Conservation (phyloP, 2,797 vertebrate genomes). For the Bradypodion pumilum region DNA sequence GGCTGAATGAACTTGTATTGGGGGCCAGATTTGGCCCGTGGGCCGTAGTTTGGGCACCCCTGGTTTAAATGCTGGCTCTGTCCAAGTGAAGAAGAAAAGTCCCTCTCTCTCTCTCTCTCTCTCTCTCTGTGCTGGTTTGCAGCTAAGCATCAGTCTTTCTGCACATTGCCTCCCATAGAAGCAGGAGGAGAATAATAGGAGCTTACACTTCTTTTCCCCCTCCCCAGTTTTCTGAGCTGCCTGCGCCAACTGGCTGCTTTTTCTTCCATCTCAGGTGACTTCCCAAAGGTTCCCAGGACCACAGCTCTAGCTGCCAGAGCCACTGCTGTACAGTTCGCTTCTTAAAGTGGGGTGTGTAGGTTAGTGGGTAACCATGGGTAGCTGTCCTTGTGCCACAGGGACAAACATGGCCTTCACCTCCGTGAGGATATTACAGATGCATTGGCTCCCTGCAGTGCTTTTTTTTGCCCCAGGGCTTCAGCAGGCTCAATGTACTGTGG, state of each 20-base stretch:
- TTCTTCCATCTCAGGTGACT: neutral
- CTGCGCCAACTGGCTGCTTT: neutral
- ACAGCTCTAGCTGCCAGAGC: neutral
- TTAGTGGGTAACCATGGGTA: neutral
- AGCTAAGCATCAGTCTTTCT: constrained; percentile 17
- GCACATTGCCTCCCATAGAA: constrained; percentile 13
- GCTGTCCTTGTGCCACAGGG: neutral
- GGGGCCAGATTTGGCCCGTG: no score
- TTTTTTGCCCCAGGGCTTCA: neutral
- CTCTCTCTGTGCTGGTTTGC: neutral
- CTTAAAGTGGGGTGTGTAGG: no score
- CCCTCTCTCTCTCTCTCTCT: no score
- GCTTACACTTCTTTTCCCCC: neutral
- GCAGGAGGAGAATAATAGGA: neutral
- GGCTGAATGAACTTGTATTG: no score
- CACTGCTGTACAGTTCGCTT: neutral
- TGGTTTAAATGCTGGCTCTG: neutral
- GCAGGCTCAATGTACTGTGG: neutral
- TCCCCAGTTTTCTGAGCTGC: neutral
- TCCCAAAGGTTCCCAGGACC: neutral
- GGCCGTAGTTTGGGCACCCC: no score
- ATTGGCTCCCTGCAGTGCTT: neutral
- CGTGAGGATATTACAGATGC: neutral
- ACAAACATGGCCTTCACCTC: neutral
- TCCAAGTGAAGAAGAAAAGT: neutral